Evolutionary conservation across 1,140 invertebrate species (phyloP).

Genomic region (Drosophila navojoa): DNA sequence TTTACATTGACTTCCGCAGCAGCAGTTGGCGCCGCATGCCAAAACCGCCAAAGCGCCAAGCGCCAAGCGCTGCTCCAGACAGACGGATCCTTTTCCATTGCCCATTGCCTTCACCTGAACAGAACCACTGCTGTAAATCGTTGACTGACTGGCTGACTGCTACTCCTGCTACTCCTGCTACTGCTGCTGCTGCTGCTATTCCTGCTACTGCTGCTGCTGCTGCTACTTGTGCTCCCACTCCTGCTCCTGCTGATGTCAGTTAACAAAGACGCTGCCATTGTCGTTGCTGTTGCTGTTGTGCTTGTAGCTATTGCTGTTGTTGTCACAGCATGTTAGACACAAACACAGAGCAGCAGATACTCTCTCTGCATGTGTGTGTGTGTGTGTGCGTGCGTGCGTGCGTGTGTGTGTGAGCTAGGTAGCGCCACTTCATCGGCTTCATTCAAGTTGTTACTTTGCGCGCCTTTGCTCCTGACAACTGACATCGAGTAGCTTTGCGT

Average conservation of each 20-base stretch:
- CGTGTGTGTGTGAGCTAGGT: background rate
- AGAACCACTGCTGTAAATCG: no score
- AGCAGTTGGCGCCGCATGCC: constrained; percentile 39
- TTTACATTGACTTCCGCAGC: constrained; percentile 70
- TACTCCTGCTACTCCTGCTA: background rate
- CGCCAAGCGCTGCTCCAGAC: constrained; percentile 47
- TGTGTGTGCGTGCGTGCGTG: background rate
- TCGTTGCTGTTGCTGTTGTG: constrained; percentile 28
- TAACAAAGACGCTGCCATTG: constrained; percentile 31
- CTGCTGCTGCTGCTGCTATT: constrained; percentile 3
- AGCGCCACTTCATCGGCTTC: constrained; percentile 27
- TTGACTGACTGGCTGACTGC: constrained; percentile 9
- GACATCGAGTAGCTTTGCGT: constrained; percentile 66
- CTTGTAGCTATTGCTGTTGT: constrained; percentile 31
- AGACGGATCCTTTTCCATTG: background rate
- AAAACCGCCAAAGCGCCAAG: constrained; percentile 44
- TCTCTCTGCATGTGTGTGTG: background rate
- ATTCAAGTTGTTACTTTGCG: constrained; percentile 66
- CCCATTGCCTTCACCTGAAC: background rate
- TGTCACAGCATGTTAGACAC: constrained; percentile 37
- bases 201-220: background rate
- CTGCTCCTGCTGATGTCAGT: constrained; percentile 21
- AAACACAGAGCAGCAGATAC: background rate
- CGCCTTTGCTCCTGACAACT: constrained; percentile 61
- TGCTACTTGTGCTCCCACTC: background rate